Percentiles rank a stretch among this genome's conserved stretches.
phyloP scores from a whole-genome alignment of 2,797 vertebrate species.

The Oryzias sinensis region DNA sequence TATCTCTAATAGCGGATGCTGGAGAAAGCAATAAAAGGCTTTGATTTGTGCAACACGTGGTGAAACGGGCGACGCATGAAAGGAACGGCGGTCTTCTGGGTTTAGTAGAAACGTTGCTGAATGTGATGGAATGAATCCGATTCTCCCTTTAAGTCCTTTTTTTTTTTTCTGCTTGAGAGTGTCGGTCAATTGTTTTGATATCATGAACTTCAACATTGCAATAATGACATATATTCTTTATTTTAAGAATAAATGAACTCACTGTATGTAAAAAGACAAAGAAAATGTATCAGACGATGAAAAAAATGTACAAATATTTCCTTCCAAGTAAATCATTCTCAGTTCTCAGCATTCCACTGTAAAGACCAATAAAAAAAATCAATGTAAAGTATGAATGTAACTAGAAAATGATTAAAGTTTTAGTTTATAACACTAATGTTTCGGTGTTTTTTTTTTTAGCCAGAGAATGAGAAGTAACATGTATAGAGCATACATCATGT shows the following conservation, averaged over 20 bases:
- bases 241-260: constrained; percentile 60
- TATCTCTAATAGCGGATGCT: constrained; percentile 34
- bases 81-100: constrained; percentile 15
- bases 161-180: constrained; percentile 22
- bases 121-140: not conserved
- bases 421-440: constrained; percentile 63
- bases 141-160: constrained; percentile 26
- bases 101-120: not conserved
- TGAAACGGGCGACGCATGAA: constrained; percentile 29
- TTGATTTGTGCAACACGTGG: constrained; percentile 23
- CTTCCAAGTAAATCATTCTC: constrained; percentile 51
- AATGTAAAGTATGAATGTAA: constrained; percentile 49
- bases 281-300: constrained; percentile 30
- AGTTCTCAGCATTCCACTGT: constrained; percentile 67
- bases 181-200: constrained; percentile 28
- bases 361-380: constrained; percentile 51
- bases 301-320: constrained; percentile 1
- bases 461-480: not conserved
- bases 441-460: constrained; percentile 3
- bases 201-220: constrained; percentile 47
- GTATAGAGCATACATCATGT: not conserved
- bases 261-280: constrained; percentile 10
- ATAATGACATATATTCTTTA: constrained; percentile 50
- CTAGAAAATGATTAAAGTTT: constrained; percentile 72
- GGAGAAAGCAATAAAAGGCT: constrained; percentile 65